Base-by-base conservation (phyloP, 2,888 invertebrate genomes). In the Athetis lepigone region DNA sequence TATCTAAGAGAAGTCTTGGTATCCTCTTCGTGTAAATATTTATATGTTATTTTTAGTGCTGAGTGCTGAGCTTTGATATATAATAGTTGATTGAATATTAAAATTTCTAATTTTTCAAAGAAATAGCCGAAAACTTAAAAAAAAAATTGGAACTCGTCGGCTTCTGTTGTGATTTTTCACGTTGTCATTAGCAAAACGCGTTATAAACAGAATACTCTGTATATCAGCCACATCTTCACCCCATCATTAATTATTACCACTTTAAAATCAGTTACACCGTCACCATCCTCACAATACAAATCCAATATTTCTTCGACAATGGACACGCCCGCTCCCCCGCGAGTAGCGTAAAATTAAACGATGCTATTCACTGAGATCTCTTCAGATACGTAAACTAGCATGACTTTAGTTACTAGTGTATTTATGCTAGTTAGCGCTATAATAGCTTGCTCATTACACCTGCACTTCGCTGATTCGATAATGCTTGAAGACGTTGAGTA, bases 311-410 rank as follows among this genome's bases (percentile, higher is more conserved):
- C 7, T 6, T 13, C 13, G 36, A 56, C 70, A 85, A 79, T 80
- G 89, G 80, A 83, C 61, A 85, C 83, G 63, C 57, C 33, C 51
- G 43, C 43, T 25, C 61, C 54, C 39, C 60, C 64, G 78, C 81
- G 82, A 86, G 82, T 83, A 84, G 89, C 90, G 89, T 90, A 89
- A 91, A 91, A 91, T 92, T 90, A 91, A 92, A 90, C 89, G 90
- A 85, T 80, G 85, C 85, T 85, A 86, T 90, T 87, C 84, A 83
- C 79, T 79, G 79, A 86, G 86, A 89, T 88, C 83, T 80, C 81
- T 74, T 81, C 81, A 68, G 80, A 87, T 85, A 86, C 80, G 83
- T 83, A 83, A 87, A 88, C 84, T 82, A 83, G 82, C 81, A 77
- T 82, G 69, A 81, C 77, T 82, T 78, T 81, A 84, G 82, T 83